Conservation (phyloP, 30 jellyfish, hydroid and myxozoan species). For the Pelagia noctiluca region DNA sequence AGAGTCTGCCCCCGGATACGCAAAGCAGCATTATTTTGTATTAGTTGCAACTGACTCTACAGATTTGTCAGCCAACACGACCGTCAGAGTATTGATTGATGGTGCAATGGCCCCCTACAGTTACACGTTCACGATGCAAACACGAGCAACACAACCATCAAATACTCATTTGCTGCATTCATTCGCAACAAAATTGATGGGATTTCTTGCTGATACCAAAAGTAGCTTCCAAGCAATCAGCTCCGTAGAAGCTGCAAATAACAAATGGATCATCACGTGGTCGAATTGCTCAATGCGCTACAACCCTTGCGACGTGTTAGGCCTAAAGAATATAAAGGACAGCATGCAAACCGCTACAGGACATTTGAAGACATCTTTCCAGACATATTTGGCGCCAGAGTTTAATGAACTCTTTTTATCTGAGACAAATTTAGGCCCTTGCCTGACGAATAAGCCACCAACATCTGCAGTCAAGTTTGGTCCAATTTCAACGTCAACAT, state of each 20-base stretch:
- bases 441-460: slow-evolving; percentile 79
- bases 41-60: slow-evolving; percentile 76
- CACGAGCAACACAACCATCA: slow-evolving; percentile 11
- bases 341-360: slow-evolving; percentile 30
- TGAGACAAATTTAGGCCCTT: slow-evolving; percentile 74
- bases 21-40: slow-evolving; percentile 36
- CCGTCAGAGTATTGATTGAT: slow-evolving; percentile 29
- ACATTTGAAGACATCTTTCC: slow-evolving; percentile 37
- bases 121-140: slow-evolving; percentile 54
- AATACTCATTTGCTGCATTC: slow-evolving; percentile 17
- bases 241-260: slow-evolving; percentile 37
- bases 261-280: slow-evolving; percentile 56
- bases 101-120: slow-evolving; percentile 57
- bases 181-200: slow-evolving; percentile 60
- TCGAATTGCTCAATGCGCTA: slow-evolving; percentile 77
- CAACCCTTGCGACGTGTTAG: slow-evolving; percentile 80
- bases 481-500: slow-evolving; percentile 67
- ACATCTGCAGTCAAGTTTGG: slow-evolving; percentile 42
- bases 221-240: slow-evolving; percentile 59
- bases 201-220: slow-evolving; percentile 40
- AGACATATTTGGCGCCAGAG: slow-evolving; percentile 54
- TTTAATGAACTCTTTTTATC: slow-evolving; percentile 56
- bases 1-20: slow-evolving; percentile 10
- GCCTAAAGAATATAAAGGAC: slow-evolving; percentile 14
- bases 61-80: slow-evolving; percentile 50